Percentiles rank a stretch among this genome's conserved stretches.
Evolutionary conservation across 2,888 invertebrate genomes (phyloP).

Genomic region (Scaptomyza cyrtandrae): DNA sequence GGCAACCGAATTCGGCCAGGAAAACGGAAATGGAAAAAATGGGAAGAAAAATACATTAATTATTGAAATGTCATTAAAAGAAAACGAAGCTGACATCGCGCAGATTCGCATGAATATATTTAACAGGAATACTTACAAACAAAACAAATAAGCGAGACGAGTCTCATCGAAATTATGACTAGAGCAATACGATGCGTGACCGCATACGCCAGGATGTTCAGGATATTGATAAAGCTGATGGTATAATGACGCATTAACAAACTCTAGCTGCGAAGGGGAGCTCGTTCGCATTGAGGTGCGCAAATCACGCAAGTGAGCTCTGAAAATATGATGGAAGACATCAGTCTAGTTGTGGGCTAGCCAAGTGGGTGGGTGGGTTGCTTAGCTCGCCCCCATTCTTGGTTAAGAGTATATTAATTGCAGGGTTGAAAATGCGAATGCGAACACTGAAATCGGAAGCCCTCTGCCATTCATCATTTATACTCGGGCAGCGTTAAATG

Average conservation of each 20-base stretch:
- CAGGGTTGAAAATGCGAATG: constrained; percentile 65
- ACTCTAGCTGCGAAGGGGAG: constrained; percentile 10
- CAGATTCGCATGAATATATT: constrained; percentile 81
- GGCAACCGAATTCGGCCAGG: constrained; percentile 46
- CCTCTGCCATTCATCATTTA: constrained; percentile 66
- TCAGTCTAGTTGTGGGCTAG: constrained; percentile 10
- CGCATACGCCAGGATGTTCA: constrained; percentile 48
- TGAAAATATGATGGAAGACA: constrained; percentile 48
- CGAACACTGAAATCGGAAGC: constrained; percentile 52
- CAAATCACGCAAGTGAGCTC: constrained; percentile 69
- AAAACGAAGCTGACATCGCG: constrained; percentile 62
- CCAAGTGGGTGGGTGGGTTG: constrained; percentile 43
- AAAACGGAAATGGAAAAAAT: constrained; percentile 64
- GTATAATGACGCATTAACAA: constrained; percentile 51
- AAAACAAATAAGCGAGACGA: constrained; percentile 31
- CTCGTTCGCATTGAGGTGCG: constrained; percentile 42
- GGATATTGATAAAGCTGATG: constrained; percentile 57
- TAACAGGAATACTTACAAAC: constrained; percentile 40
- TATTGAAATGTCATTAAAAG: constrained; percentile 82
- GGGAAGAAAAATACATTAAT: constrained; percentile 78
- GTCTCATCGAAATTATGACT: constrained; percentile 61
- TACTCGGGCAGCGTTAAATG: constrained; percentile 47
- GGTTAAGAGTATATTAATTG: constrained; percentile 83
- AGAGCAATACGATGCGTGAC: constrained; percentile 71
- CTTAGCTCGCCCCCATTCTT: constrained; percentile 48